Evolutionary conservation across 1,140 invertebrate genomes (phyloP), one percentile per base, ranked within the genome.

Genomic region (Drosophila suzukii): DNA sequence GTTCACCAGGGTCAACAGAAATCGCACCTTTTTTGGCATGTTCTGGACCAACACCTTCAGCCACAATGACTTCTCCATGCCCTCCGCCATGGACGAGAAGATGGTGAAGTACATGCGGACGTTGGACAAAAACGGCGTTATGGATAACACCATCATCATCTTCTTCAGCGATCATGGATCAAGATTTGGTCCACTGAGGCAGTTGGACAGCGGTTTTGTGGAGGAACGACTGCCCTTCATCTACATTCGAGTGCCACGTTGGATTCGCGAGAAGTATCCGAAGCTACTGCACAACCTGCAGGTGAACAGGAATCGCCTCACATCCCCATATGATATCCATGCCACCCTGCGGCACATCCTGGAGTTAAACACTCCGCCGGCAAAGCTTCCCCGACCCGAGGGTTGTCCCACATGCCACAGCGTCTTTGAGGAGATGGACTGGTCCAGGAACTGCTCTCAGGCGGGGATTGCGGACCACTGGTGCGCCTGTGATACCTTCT

Each of bases 121-220:
- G 4, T 74, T 97, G 36, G 93, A 95, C 13, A 77, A 92, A 1
- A 92, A 92, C 6, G 94, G 94, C 0, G 92, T 94, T 10, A 91
- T 96, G 58, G 94, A 96, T 27, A 94, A 95, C 56, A 95, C 95
- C 0, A 93, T 96, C 65, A 88, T 99, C 0, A 93, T 99, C 11
- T 94, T 98, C 30, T 93, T 98, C 70, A 98, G 97, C 76, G 98
- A 99, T 92, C 98, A 99, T 92, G 98, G 98, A 0, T 96, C 97
- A 88, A 92, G 98, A 27, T 98, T 96, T 93, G 98, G 98, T 4
- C 90, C 93, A 7, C 94, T 98, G 20, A 91, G 96, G 13, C 92
- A 94, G 53, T 56, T 92, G 44, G n/a, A 67, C 77, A 94, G 95
- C 58, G 98, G 98, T 0, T 95, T 83, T 96, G 92, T 94, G 97